These are phyloP conservation scores for Poeciliopsis turrubarensis DNA, from an alignment of 2,113 vertebrate species.

Conservation along the genomic window DNA sequence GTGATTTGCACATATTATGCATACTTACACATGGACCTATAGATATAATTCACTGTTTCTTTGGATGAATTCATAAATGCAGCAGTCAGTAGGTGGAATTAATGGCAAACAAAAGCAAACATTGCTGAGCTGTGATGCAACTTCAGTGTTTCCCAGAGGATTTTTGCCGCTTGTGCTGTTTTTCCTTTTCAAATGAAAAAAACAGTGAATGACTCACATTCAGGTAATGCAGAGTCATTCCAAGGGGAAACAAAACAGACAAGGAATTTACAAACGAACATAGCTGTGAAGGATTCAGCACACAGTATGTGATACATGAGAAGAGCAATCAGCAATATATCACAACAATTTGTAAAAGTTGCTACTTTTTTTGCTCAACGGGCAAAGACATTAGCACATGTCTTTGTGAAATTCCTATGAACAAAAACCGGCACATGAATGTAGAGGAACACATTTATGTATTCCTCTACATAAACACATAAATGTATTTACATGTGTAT, in stretches of 20 bases:
- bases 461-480: no score
- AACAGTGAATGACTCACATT: neutral
- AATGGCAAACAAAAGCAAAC: conserved; percentile 10
- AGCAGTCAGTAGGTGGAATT: neutral
- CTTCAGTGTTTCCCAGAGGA: neutral
- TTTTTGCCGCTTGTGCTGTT: neutral
- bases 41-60: neutral
- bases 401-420: neutral
- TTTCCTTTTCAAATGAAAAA: neutral
- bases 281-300: conserved; percentile 10
- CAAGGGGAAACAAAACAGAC: neutral
- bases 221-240: neutral
- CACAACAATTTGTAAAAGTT: neutral
- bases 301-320: neutral
- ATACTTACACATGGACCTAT: no score
- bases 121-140: neutral
- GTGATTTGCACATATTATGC: neutral
- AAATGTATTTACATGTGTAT: no score
- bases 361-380: neutral
- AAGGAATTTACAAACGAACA: conserved; percentile 9
- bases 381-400: neutral
- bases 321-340: neutral
- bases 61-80: neutral
- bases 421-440: no score
- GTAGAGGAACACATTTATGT: no score